These are phyloP conservation scores for Rostratula benghalensis DNA, from an alignment of 2,113 vertebrate species.

Conservation along the genomic window DNA sequence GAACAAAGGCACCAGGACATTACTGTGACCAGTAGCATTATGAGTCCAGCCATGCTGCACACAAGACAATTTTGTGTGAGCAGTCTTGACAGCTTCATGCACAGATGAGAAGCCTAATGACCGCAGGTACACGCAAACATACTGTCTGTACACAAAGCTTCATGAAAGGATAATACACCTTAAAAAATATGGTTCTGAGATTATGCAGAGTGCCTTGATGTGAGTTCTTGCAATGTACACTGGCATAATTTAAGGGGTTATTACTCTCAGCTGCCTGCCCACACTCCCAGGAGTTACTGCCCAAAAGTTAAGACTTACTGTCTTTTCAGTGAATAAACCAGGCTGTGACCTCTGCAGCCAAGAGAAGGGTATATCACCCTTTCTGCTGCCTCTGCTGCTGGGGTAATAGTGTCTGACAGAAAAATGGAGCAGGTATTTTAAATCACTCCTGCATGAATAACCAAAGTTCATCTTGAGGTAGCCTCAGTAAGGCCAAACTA, in stretches of 20 bases:
- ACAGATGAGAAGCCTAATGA: background rate
- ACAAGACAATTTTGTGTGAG: background rate
- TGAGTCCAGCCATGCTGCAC: background rate
- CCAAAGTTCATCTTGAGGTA: background rate
- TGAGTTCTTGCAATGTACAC: background rate
- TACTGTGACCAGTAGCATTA: background rate
- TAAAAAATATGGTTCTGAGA: background rate
- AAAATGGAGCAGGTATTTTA: slow-evolving; percentile 14
- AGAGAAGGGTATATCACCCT: slow-evolving; percentile 3
- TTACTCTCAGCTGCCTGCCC: slow-evolving; percentile 31
- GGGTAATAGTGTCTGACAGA: background rate
- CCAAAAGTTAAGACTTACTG: background rate
- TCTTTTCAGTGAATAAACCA: background rate
- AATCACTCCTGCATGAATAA: slow-evolving; percentile 2
- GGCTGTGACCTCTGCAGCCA: background rate
- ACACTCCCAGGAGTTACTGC: slow-evolving; percentile 18
- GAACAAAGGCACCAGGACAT: background rate
- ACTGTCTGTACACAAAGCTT: background rate
- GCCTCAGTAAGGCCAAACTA: background rate
- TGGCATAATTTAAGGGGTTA: slow-evolving; percentile 34
- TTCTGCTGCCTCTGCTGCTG: slow-evolving; percentile 17
- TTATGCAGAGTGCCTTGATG: background rate
- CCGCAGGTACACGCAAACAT: background rate
- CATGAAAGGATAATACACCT: background rate
- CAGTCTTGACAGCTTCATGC: background rate